Base-by-base conservation (phyloP, 2,888 invertebrate species). In the Dicranocentrus wangi region DNA sequence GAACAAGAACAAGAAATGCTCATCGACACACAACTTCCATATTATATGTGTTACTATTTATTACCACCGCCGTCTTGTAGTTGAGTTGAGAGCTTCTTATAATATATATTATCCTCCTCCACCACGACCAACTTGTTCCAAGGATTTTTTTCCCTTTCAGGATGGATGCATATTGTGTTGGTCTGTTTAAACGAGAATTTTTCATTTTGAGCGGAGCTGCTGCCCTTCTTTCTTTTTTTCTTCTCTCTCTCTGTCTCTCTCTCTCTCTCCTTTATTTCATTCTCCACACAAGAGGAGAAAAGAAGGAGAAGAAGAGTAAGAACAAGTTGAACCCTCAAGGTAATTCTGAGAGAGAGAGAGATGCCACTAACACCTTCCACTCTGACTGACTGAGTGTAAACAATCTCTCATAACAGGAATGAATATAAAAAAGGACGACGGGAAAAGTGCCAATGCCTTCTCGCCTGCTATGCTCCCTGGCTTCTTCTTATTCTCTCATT, bases 301-400 rank as follows among this genome's bases (percentile, higher is more conserved):
- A n/a, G n/a, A n/a, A n/a, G n/a, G n/a, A n/a, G n/a, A n/a, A n/a
- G n/a, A n/a, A n/a, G n/a, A n/a, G n/a, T n/a, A n/a, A n/a, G n/a
- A n/a, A 21, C 13, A 10, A 60, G 23, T 53, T 65, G 60, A 71
- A 27, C 68, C 80, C 80, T 73, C 68, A 60, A 69, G 80, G 80
- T 80, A 80, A 80, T 69, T 80, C 68, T 80, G 77, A 58, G n/a
- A n/a, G n/a, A n/a, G n/a, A n/a, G n/a, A n/a, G n/a, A n/a, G n/a
- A n/a, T n/a, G 32, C 32, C 39, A 72, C 79, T 68, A 80, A 73
- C 80, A 80, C 81, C 75, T 81, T 81, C 70, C 63, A 53, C 69
- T 73, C 27, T 17, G 32, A 69, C 75, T 68, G 81, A 68, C 27
- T 17, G 32, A 69, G 81, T 68, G 81, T 81, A 81, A 81, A 81